Percentiles rank a stretch among this genome's conserved stretches.
Evolutionary conservation across 2,888 invertebrate species (phyloP).

Genomic region (Capitulum mitella): DNA sequence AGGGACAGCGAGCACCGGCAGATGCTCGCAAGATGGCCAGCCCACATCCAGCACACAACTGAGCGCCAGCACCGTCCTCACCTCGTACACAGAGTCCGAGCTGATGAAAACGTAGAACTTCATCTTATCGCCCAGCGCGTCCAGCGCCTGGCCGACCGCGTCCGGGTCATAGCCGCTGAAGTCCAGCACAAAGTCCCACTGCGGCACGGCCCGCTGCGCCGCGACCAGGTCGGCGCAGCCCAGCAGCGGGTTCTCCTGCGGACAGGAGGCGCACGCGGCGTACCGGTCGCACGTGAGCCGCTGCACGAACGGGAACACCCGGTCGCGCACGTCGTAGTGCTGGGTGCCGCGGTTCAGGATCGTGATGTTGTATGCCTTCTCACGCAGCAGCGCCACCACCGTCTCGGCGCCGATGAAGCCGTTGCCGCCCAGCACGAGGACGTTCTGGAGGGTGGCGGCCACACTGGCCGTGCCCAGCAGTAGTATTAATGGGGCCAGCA

Average conservation of each 20-base stretch:
- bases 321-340: slow-evolving; percentile 44
- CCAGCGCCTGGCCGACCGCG: slow-evolving; percentile 39
- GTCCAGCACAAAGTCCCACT: slow-evolving; percentile 46
- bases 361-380: slow-evolving; percentile 41
- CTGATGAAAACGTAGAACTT: slow-evolving; percentile 46
- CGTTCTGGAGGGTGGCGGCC: neutral
- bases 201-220: slow-evolving; percentile 7
- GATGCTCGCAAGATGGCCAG: neutral
- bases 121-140: slow-evolving; percentile 41
- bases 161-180: slow-evolving; percentile 45
- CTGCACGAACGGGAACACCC: slow-evolving; percentile 38
- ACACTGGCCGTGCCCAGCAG: neutral
- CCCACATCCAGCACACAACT: neutral
- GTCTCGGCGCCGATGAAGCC: slow-evolving; percentile 46
- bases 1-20: neutral
- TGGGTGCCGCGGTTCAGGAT: slow-evolving; percentile 46
- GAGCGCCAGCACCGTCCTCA: neutral
- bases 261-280: slow-evolving; percentile 32
- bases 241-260: slow-evolving; percentile 29
- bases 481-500: neutral
- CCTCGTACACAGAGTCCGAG: slow-evolving; percentile 48
- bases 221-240: neutral
- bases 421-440: slow-evolving; percentile 47
- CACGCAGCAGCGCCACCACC: slow-evolving; percentile 41
- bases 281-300: slow-evolving; percentile 44